Percentiles rank a stretch among this genome's conserved stretches.
These are phyloP conservation scores for Sanderia malayensis DNA, from an alignment of 30 jellyfish, hydroid and myxozoan species.

Conservation along the genomic window DNA sequence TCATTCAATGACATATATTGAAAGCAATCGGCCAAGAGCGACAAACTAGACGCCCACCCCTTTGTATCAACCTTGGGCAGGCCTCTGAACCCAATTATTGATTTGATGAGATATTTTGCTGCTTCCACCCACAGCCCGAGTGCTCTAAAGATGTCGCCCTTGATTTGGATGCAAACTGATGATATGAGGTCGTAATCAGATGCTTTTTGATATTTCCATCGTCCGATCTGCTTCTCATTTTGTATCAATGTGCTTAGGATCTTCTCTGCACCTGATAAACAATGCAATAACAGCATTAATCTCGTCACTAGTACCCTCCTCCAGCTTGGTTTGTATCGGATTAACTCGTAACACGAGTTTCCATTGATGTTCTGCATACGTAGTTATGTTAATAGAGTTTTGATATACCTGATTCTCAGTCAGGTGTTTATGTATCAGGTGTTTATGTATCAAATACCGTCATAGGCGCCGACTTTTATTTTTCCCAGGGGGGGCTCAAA, in stretches of 20 bases:
- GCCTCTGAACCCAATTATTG: constrained; percentile 30
- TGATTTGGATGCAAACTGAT: constrained; percentile 39
- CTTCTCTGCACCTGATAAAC: constrained; percentile 15
- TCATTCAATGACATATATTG: constrained; percentile 54
- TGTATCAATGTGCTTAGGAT: background rate
- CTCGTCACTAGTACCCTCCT: too few species aligned
- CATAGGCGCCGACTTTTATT: too few species aligned
- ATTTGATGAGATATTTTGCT: constrained; percentile 16
- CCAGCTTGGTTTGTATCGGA: too few species aligned
- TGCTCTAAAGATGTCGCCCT: constrained; percentile 48
- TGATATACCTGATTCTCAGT: too few species aligned
- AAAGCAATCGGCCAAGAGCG: constrained; percentile 51
- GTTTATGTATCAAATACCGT: too few species aligned
- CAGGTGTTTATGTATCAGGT: too few species aligned
- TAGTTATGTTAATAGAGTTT: too few species aligned
- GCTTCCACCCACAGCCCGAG: constrained; percentile 60
- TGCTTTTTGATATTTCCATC: constrained; percentile 3
- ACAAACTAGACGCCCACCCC: constrained; percentile 40
- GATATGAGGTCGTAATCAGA: constrained; percentile 23
- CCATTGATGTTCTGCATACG: too few species aligned
- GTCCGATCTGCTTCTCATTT: constrained; percentile 19
- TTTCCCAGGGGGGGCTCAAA: too few species aligned
- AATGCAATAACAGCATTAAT: too few species aligned
- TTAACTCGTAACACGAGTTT: too few species aligned
- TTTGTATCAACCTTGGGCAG: constrained; percentile 26